phyloP scores from a whole-genome alignment of 2,888 invertebrate genomes.

The Galerucella pusilla region DNA sequence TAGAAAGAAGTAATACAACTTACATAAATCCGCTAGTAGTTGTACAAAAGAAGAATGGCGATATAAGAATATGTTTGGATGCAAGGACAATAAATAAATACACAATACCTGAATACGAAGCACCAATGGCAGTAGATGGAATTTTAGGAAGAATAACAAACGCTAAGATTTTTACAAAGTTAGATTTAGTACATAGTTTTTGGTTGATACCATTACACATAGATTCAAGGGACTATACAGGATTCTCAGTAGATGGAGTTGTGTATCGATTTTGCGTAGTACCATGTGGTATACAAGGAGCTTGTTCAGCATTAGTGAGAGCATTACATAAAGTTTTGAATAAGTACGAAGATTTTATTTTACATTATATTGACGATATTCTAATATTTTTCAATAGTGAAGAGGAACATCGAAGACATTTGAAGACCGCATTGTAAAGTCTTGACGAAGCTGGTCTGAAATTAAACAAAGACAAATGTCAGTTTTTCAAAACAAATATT shows the following conservation, averaged over 20 bases:
- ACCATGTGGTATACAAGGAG: constrained; percentile 52
- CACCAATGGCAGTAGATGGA: neutral
- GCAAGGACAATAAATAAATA: too few relatives aligned
- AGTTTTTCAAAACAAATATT: constrained; percentile 48
- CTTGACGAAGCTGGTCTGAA: constrained; percentile 52
- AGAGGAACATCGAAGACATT: constrained; percentile 19
- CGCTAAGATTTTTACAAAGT: constrained; percentile 25
- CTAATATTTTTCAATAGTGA: constrained; percentile 31
- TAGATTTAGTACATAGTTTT: constrained; percentile 36
- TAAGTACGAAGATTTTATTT: constrained; percentile 22
- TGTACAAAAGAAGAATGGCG: too few relatives aligned
- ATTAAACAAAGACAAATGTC: constrained; percentile 54
- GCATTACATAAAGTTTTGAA: constrained; percentile 32
- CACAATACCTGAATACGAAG: constrained; percentile 14
- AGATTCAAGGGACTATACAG: constrained; percentile 49
- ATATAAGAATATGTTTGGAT: too few relatives aligned
- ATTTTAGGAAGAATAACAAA: constrained; percentile 16
- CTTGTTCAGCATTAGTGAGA: constrained; percentile 39
- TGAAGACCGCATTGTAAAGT: constrained; percentile 42
- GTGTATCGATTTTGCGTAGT: constrained; percentile 49
- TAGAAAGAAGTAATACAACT: too few relatives aligned
- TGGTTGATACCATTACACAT: constrained; percentile 36
- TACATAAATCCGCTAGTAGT: too few relatives aligned
- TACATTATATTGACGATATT: constrained; percentile 41
- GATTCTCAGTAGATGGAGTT: constrained; percentile 42